Conservation (phyloP, 2,888 invertebrate genomes). For the Erebia ligea region DNA sequence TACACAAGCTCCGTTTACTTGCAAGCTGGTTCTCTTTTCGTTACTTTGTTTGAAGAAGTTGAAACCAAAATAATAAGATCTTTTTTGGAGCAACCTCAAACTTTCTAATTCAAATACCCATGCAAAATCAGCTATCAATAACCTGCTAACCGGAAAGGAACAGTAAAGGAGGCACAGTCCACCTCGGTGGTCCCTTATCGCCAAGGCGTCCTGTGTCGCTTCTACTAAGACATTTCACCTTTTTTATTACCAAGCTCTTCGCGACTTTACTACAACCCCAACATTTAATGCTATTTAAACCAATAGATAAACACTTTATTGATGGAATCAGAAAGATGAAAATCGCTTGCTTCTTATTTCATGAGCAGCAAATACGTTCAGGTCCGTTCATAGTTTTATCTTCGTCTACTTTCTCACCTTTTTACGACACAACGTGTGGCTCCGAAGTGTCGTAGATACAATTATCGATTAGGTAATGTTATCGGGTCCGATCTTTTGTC, state of each 20-base stretch:
- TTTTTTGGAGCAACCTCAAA: neutral
- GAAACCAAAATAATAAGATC: neutral
- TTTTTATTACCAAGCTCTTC: constrained; percentile 80
- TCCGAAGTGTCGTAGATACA: constrained; percentile 80
- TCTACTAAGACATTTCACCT: constrained; percentile 81
- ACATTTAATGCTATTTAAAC: constrained; percentile 37
- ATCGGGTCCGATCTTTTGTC: constrained; percentile 78
- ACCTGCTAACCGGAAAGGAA: constrained; percentile 72
- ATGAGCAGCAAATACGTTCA: constrained; percentile 12
- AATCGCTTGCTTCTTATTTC: constrained; percentile 26
- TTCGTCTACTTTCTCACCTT: constrained; percentile 80
- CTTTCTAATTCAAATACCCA: constrained; percentile 16
- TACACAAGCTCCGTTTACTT: no score
- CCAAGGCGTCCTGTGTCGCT: constrained; percentile 70
- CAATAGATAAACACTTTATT: constrained; percentile 33
- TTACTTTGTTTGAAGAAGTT: neutral
- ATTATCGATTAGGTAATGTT: constrained; percentile 83
- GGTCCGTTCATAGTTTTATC: constrained; percentile 68
- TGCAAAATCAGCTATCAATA: constrained; percentile 43
- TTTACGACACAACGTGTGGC: constrained; percentile 80
- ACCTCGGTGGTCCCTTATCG: constrained; percentile 81
- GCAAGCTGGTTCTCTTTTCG: neutral
- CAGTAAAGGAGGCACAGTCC: constrained; percentile 69
- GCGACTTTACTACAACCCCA: constrained; percentile 66
- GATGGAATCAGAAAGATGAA: constrained; percentile 22